Evolutionary conservation across 2,113 vertebrate species (phyloP), one percentile per base, ranked within the genome.

Genomic region (Camelus dromedarius): DNA sequence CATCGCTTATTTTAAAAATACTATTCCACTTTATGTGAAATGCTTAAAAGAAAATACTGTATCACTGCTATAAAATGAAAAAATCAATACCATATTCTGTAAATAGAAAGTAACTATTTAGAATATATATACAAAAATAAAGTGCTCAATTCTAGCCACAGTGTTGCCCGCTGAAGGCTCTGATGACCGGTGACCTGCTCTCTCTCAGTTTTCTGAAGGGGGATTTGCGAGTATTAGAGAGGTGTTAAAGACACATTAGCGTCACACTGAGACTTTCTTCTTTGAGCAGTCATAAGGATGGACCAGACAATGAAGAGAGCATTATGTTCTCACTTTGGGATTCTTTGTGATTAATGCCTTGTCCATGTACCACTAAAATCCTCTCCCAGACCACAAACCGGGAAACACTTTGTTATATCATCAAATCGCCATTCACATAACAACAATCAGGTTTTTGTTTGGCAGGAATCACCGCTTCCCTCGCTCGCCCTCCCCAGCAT

Each of bases 381-480:
- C 80, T 67, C 56, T 82, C 72, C 48, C 89, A 72, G 24, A 64
- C 73, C 81, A 28, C 75, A 83, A 35, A 77, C 86, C 70, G 85
- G 32, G 66, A 91, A 42, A 72, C 42, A 60, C 75, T 81, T 66
- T 83, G 48, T 83, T 66, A 24, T 46, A 12, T n/a, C 79, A 16
- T 69, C 82, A 16, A 28, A 26, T 46, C 77, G 62, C 64, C 70
- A 13, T 62, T 93, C 91, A 54, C 42, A 13, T 56, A 0, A 35
- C 64, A 50, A 75, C 73, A 80, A n/a, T 76, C 50, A 20, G 67
- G 38, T 1, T 79, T 93, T 60, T 86, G 80, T 90, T 56, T 8
- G 2, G 60, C 4, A 30, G n/a, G 58, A 24, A 35, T 22, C 12
- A 8, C 38, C 10, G 4, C 42, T 67, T 77, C 48, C 94, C 30